Conservation (phyloP, 2,113 vertebrate genomes). For the Zingel zingel region DNA sequence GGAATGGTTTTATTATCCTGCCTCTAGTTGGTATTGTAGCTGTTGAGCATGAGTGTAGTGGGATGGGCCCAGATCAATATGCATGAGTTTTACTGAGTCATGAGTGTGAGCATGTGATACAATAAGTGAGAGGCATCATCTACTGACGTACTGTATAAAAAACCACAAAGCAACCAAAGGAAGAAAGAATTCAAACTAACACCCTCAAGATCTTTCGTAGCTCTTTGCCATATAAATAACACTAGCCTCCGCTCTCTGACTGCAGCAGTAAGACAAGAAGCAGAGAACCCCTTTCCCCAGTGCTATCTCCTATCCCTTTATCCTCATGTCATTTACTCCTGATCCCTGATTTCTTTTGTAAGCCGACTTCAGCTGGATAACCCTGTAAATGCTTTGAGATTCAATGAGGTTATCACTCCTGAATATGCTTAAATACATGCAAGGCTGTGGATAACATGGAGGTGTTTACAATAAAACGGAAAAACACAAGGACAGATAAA, state of each 20-base stretch:
- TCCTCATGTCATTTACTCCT: conserved; percentile 76
- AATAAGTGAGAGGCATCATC: conserved; percentile 6
- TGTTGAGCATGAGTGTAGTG: neutral
- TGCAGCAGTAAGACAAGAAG: conserved; percentile 40
- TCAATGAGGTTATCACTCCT: conserved; percentile 61
- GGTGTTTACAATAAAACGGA: conserved; percentile 57
- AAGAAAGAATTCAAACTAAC: conserved; percentile 12
- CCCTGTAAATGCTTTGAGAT: conserved; percentile 60
- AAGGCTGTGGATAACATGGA: conserved; percentile 49
- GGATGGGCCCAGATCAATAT: conserved; percentile 23
- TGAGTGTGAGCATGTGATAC: neutral
- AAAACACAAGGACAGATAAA: conserved; percentile 58
- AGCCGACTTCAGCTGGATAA: conserved; percentile 72
- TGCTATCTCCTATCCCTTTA: conserved; percentile 64
- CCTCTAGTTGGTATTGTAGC: conserved; percentile 20
- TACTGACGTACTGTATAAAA: conserved; percentile 1
- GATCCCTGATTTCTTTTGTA: conserved; percentile 74
- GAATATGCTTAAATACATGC: conserved; percentile 76
- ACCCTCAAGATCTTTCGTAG: conserved; percentile 13
- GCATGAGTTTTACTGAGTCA: neutral
- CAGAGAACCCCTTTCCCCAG: conserved; percentile 27
- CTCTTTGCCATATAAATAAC: conserved; percentile 53
- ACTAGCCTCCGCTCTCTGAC: conserved; percentile 5
- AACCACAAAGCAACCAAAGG: neutral
- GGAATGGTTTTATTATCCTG: neutral